Evolutionary conservation across 2,888 invertebrate genomes (phyloP).

Genomic region (Oxycera nigricornis): DNA sequence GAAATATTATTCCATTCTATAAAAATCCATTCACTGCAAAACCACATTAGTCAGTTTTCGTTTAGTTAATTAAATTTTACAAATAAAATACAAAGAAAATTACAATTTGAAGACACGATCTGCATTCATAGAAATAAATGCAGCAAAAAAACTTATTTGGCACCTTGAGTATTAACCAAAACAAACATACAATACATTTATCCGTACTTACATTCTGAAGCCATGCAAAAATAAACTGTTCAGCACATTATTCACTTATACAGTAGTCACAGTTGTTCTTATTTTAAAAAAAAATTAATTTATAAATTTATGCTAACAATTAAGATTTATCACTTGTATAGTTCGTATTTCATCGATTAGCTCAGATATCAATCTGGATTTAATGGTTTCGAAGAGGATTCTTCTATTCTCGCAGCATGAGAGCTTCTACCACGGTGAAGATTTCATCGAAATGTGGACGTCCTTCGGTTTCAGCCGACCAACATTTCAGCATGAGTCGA

Average conservation of each 20-base stretch:
- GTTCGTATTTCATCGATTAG: neutral
- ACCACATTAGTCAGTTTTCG: no score
- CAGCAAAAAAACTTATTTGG: slow-evolving; percentile 34
- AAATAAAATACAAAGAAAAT: neutral
- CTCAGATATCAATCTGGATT: neutral
- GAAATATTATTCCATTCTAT: no score
- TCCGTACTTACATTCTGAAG: neutral
- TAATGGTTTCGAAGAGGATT: neutral
- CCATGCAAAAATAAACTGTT: neutral
- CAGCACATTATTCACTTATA: slow-evolving; percentile 1
- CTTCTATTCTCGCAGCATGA: slow-evolving; percentile 56
- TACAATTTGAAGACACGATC: neutral
- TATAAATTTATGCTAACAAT: neutral
- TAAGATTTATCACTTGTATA: slow-evolving; percentile 23
- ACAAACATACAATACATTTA: slow-evolving; percentile 8
- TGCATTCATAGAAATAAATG: neutral
- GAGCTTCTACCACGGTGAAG: slow-evolving; percentile 76
- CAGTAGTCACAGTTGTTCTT: slow-evolving; percentile 3
- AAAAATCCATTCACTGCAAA: no score
- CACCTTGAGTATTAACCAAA: slow-evolving; percentile 42
- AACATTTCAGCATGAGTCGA: slow-evolving; percentile 88
- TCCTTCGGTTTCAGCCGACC: slow-evolving; percentile 92
- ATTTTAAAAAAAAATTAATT: neutral
- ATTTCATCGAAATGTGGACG: slow-evolving; percentile 93
- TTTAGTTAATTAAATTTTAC: neutral